Evolutionary conservation across 2,888 invertebrate species (phyloP), one percentile per base, ranked within the genome.

Genomic region (Scrobipalpa costella): DNA sequence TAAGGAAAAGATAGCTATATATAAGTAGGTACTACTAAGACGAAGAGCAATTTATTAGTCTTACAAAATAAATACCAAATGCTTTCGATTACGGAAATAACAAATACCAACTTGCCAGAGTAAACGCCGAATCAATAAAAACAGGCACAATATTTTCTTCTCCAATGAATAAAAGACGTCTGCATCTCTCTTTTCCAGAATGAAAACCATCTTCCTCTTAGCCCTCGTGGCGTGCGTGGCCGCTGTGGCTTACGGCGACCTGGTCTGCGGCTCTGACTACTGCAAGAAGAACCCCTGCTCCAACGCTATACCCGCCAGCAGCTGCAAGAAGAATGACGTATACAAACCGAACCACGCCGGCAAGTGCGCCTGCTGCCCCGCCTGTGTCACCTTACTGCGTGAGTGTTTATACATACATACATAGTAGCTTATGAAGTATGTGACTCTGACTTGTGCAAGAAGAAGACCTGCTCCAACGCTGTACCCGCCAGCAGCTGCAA

Each of bases 341-440:
- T 91, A 85, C 79, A 83, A 83, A 33, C 65, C 79, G 49, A 81
- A 78, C 65, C 91, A 91, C 71, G 76, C 88, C 7, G 91, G 91
- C 69, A 82, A 85, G 66, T 91, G 91, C 72, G 91, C 82, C 19
- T 91, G 91, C 74, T 91, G 91, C 63, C 90, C 91, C 0, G 91
- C 91, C 58, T 91, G 91, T 63, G 88, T 91, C 38, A 84, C 84
- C 5, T 69, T 81, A 17, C 77, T 19, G n/a, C n/a, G 27, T 40
- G 40, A 40, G 40, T 40, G 13, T 40, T 27, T 27, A 27, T 27
- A 27, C 27, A 5, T 27, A 27, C 27, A 5, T 27, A 27, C 27
- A 27, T 27, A 27, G 27, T 27, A 27, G 27, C 27, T 27, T 5
- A 27, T 27, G 27, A 27, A 27, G 82, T 91, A 7, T 91, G 91